Base-by-base conservation (phyloP, 2,888 invertebrate genomes). In the Drosophila atripex region DNA sequence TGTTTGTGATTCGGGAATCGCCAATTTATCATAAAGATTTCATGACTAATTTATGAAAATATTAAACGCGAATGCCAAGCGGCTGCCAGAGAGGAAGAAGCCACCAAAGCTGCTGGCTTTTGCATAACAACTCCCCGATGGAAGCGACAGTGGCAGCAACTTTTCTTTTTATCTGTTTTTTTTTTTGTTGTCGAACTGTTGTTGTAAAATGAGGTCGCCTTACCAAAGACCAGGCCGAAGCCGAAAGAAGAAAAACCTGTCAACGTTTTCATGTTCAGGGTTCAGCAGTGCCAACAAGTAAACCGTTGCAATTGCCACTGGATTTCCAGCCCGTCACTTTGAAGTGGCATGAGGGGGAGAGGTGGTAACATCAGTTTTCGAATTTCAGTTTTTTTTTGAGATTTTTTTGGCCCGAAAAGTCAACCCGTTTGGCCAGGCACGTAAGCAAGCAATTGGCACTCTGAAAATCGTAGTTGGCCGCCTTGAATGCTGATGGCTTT, bases 401-500 rank as follows among this genome's bases (percentile, higher is more conserved):
- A 46, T 54, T 59, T 46, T 66, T 32, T 45, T 59, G 43, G 25
- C 64, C 57, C 54, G 65, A n/a, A n/a, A 35, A 60, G 53, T 58
- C 78, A 65, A 61, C 43, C 46, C 66, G 71, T 73, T 70, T 55
- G 28, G 49, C 25, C 50, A 23, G 55, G 66, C 71, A 73, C 73
- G 72, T 66, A 73, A 73, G 18, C 87, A 73, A 73, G 18, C 87
- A 86, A 86, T 86, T 82, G 85, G 72, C 87, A 80, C 87, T 82
- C 72, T 71, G 66, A 83, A 14, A 83, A 61, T 63, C 68, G 77
- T 56, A 72, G 86, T 76, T 86, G 88, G 83, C 84, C 80, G 88
- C 73, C 84, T 80, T 88, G 85, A 80, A 85, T 88, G 85, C 84
- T 88, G 88, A 88, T 85, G 82, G 77, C 79, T 75, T 65, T 80